These are phyloP conservation scores for Spodoptera littoralis DNA, from an alignment of 2,888 invertebrate genomes.

Conservation along the genomic window DNA sequence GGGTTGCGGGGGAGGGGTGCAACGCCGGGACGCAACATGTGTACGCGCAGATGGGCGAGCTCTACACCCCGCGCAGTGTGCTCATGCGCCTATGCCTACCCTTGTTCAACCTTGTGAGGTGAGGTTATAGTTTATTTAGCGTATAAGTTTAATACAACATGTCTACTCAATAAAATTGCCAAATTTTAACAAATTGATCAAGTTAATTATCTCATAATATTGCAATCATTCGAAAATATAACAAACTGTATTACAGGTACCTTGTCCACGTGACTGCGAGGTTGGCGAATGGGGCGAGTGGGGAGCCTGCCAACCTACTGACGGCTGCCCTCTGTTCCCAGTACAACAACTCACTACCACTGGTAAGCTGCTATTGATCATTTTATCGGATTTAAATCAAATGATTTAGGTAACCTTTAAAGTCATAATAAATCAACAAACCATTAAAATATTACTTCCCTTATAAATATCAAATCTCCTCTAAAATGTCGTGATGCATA, in stretches of 20 bases:
- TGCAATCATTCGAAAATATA: background rate
- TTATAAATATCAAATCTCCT: no score
- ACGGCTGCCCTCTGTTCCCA: constrained; percentile 85
- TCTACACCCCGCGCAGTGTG: constrained; percentile 83
- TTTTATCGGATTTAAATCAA: background rate
- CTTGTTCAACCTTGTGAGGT: constrained; percentile 88
- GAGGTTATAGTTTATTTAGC: constrained; percentile 1
- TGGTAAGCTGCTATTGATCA: constrained; percentile 64
- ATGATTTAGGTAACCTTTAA: no score
- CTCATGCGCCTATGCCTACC: constrained; percentile 85
- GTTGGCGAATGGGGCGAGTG: constrained; percentile 90
- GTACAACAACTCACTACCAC: constrained; percentile 85
- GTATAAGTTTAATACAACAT: no score
- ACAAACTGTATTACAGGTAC: constrained; percentile 74
- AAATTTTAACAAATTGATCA: background rate
- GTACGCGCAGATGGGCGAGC: constrained; percentile 84
- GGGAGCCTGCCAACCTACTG: constrained; percentile 89
- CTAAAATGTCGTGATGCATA: no score
- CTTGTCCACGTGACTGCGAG: constrained; percentile 89
- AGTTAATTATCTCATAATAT: no score
- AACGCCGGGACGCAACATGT: constrained; percentile 88
- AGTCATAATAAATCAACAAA: no score
- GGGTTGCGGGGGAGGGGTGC: constrained; percentile 89
- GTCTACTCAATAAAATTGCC: background rate
- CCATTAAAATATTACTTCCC: no score